phyloP scores from a whole-genome alignment of 2,888 invertebrate genomes.

The Cheilosia impressa region DNA sequence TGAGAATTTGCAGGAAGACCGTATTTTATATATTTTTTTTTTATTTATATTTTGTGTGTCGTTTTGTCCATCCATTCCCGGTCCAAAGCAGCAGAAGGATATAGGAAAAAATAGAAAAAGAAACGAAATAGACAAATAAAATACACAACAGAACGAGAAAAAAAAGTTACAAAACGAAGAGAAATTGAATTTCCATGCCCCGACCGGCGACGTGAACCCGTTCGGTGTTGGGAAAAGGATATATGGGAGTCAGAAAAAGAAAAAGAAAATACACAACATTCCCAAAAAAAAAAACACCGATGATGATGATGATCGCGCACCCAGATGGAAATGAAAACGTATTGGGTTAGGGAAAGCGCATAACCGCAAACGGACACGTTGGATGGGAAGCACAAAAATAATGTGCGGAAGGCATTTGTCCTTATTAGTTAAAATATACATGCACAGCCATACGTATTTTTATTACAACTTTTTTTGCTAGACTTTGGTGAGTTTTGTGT shows the following conservation, averaged over 20 bases:
- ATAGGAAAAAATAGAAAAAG: slow-evolving; percentile 71
- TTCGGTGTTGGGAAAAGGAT: slow-evolving; percentile 50
- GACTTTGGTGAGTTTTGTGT: slow-evolving; percentile 45
- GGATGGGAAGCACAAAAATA: slow-evolving; percentile 22
- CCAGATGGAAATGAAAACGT: slow-evolving; percentile 70
- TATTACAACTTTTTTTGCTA: slow-evolving; percentile 14
- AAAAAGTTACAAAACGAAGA: slow-evolving; percentile 36
- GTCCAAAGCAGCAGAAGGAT: slow-evolving; percentile 44
- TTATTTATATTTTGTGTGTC: slow-evolving; percentile 28
- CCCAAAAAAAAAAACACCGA: slow-evolving; percentile 47
- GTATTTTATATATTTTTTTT: slow-evolving; percentile 72
- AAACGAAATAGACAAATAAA: slow-evolving; percentile 76
- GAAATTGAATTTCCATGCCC: slow-evolving; percentile 64
- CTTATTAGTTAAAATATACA: slow-evolving; percentile 65
- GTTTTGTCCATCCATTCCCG: slow-evolving; percentile 38
- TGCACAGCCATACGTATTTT: not conserved
- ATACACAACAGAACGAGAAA: slow-evolving; percentile 48
- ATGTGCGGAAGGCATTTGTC: slow-evolving; percentile 70
- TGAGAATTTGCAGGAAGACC: slow-evolving; percentile 55
- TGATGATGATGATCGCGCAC: slow-evolving; percentile 56
- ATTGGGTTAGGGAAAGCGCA: slow-evolving; percentile 57
- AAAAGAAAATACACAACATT: not conserved
- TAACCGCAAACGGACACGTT: slow-evolving; percentile 49
- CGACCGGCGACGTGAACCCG: slow-evolving; percentile 44
- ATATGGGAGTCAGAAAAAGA: slow-evolving; percentile 1